phyloP scores from a whole-genome alignment of 2,888 invertebrate genomes.

The Beris chalybata region DNA sequence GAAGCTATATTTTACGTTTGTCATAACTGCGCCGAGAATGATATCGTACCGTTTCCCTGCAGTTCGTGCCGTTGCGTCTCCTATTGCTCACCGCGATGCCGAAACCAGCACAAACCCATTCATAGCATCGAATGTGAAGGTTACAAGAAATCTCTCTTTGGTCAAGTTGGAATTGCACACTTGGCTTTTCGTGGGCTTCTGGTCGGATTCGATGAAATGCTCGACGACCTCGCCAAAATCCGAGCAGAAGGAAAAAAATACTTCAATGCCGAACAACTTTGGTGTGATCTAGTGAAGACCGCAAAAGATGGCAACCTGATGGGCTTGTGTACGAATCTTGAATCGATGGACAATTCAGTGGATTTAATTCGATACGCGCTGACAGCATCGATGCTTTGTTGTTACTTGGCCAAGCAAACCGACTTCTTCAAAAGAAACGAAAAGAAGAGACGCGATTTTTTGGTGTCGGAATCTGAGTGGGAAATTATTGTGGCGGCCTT shows the following conservation, averaged over 20 bases:
- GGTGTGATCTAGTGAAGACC: conserved; percentile 34
- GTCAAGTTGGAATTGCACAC: conserved; percentile 76
- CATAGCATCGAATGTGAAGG: conserved; percentile 76
- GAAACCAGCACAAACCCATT: conserved; percentile 58
- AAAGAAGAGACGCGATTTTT: conserved; percentile 44
- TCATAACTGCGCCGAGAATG: conserved; percentile 69
- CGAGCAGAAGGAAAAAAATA: neutral
- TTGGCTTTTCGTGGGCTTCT: conserved; percentile 73
- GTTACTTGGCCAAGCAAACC: conserved; percentile 68
- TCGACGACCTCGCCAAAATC: neutral
- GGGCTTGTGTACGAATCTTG: conserved; percentile 72
- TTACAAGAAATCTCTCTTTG: conserved; percentile 64
- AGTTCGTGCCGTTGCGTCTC: conserved; percentile 64
- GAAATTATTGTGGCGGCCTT: conserved; percentile 63
- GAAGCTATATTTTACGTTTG: conserved; percentile 60
- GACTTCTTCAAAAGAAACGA: conserved; percentile 63
- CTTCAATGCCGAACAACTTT: conserved; percentile 8
- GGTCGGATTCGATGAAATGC: conserved; percentile 51
- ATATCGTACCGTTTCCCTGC: conserved; percentile 71
- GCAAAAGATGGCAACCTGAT: conserved; percentile 68
- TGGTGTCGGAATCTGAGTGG: conserved; percentile 53
- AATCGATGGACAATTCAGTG: conserved; percentile 62
- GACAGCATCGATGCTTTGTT: conserved; percentile 67
- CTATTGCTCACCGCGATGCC: conserved; percentile 71
- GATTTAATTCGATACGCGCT: conserved; percentile 72